These are phyloP conservation scores for Euplexia lucipara DNA, from an alignment of 2,888 invertebrate genomes.

Conservation along the genomic window DNA sequence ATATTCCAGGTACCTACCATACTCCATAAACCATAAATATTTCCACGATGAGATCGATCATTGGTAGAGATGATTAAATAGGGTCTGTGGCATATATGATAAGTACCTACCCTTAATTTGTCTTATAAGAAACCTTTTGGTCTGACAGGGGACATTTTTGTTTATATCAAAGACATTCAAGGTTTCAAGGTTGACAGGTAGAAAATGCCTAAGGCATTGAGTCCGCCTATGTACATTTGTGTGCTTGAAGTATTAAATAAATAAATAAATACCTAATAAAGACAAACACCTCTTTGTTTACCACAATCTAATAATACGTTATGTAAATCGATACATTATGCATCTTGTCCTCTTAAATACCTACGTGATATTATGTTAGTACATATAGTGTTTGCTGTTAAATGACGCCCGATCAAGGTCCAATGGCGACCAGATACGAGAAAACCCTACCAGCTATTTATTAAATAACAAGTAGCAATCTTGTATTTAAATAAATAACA, in stretches of 20 bases:
- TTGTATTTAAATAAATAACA: constrained; percentile 45
- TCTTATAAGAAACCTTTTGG: not conserved
- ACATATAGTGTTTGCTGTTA: constrained; percentile 54
- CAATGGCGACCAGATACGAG: constrained; percentile 41
- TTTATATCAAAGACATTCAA: no score
- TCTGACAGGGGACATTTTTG: not conserved
- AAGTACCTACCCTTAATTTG: not conserved
- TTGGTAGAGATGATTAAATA: no score
- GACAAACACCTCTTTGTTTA: constrained; percentile 21
- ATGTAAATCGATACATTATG: constrained; percentile 57
- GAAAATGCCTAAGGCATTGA: no score
- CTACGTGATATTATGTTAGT: constrained; percentile 27
- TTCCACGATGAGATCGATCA: no score
- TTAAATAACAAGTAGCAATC: constrained; percentile 40
- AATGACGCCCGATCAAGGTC: constrained; percentile 72
- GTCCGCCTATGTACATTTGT: no score
- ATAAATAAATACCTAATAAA: not conserved
- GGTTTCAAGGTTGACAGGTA: no score
- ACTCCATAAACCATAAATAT: no score
- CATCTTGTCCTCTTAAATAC: constrained; percentile 13
- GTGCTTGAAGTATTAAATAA: no score
- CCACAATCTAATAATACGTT: constrained; percentile 34
- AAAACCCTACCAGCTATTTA: constrained; percentile 24
- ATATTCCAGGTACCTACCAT: no score
- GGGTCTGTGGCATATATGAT: no score